Evolutionary conservation across 1,140 invertebrate species (phyloP), one percentile per base, ranked within the genome.

Genomic region (Heliothis subflexa): DNA sequence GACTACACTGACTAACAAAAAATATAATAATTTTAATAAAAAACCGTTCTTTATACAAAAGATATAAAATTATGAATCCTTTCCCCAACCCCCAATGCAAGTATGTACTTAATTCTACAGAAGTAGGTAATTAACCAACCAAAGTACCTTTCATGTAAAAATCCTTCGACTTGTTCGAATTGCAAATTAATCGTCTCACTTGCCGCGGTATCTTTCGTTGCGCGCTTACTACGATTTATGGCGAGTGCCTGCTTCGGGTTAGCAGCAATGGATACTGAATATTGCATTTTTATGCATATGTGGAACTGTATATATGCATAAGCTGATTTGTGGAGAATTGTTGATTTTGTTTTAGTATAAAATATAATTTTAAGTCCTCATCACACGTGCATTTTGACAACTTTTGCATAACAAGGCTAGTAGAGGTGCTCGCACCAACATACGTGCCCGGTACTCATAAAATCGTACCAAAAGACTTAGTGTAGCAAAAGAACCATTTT

Each of bases 141-240:
- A 40, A 33, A 71, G 50, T 49, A 55, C 9, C 10, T 55, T 50
- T 10, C 50, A 11, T 0, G 11, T 5, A 55, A 55, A 71, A 71
- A 55, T 71, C 68, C 68, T 71, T 40, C 25, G 66, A 49, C n/a
- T 55, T 50, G 40, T 70, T 71, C 25, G 68, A 71, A 55, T 55
- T 71, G 68, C 68, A 71, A 71, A 71, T 71, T 71, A 71, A 71
- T 71, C 68, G 68, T 55, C 68, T 71, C 68, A 71, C 50, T 71
- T 54, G 50, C 50, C 13, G n/a, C 66, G 68, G 55, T 71, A 71
- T 71, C 68, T 49, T 71, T 71, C 68, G 68, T 71, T 71, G 68
- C 68, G 68, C 68, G 50, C 68, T 71, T 40, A 71, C 14, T n/a
- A 33, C 0, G 50, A 71, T 71, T 71, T 71, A 71, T 71, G 18